Evolutionary conservation across 30 jellyfish, hydroid and myxozoan species (phyloP).

Genomic region (Hydra vulgaris): DNA sequence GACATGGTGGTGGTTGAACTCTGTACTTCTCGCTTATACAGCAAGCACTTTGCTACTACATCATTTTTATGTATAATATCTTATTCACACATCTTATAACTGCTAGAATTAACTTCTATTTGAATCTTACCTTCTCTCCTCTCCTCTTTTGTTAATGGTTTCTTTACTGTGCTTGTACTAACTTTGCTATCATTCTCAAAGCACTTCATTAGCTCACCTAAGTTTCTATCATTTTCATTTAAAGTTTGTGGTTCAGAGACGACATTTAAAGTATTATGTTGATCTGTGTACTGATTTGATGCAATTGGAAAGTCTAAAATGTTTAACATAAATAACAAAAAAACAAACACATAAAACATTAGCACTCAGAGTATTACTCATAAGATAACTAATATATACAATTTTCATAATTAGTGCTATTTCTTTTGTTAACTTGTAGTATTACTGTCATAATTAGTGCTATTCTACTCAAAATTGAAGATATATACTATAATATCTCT

Average conservation of each 20-base stretch:
- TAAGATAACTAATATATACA: too few species aligned
- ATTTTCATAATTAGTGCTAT: too few species aligned
- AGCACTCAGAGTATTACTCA: too few species aligned
- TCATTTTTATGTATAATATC: too few species aligned
- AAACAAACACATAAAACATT: too few species aligned
- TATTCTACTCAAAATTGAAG: too few species aligned
- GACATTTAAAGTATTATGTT: not conserved
- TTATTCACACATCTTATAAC: not conserved
- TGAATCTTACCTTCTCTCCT: conserved; percentile 6
- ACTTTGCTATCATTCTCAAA: not conserved
- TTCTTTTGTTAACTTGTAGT: too few species aligned
- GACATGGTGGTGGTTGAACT: too few species aligned
- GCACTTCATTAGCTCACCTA: not conserved
- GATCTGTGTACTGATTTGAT: not conserved
- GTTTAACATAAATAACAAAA: too few species aligned
- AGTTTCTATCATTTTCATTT: not conserved
- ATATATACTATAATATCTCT: too few species aligned
- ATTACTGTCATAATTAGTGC: too few species aligned
- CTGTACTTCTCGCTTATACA: too few species aligned
- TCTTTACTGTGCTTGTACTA: not conserved
- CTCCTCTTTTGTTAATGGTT: conserved; percentile 18
- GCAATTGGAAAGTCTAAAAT: not conserved
- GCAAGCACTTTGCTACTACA: not conserved
- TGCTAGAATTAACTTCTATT: not conserved
- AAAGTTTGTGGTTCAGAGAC: not conserved